These are phyloP conservation scores for Petaurus breviceps DNA, from an alignment of 2,113 vertebrate species.

Conservation along the genomic window DNA sequence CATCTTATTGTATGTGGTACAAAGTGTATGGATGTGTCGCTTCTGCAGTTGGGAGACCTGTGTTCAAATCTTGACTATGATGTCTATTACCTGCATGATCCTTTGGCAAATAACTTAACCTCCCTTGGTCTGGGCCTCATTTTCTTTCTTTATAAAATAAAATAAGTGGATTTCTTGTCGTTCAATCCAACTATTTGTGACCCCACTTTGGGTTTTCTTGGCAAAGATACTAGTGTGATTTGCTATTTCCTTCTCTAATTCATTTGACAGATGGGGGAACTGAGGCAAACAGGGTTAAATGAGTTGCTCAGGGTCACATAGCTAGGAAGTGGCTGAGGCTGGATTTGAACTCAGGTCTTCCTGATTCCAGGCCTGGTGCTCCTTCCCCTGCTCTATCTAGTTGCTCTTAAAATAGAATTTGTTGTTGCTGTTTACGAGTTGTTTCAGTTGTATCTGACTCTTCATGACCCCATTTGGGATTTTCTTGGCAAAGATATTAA, in stretches of 20 bases:
- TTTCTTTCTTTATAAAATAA: background rate
- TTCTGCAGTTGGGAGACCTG: background rate
- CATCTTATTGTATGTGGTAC: background rate
- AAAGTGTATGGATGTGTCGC: background rate
- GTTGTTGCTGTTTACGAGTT: background rate
- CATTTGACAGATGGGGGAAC: background rate
- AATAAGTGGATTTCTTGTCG: background rate
- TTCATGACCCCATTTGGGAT: background rate
- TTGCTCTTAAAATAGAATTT: background rate
- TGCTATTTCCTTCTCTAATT: background rate
- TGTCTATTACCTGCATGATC: background rate
- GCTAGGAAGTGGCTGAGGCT: background rate
- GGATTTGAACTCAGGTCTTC: background rate
- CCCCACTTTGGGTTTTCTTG: background rate
- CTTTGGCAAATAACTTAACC: background rate
- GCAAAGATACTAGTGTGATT: background rate
- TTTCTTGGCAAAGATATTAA: background rate
- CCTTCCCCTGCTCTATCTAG: background rate
- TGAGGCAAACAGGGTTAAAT: background rate
- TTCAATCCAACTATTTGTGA: background rate
- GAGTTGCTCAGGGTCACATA: background rate
- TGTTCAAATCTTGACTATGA: background rate
- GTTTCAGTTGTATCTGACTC: background rate
- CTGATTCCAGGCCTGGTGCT: background rate
- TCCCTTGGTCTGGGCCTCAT: background rate